Evolutionary conservation across 1,140 invertebrate genomes (phyloP).

Genomic region (Trachelipus rathkii): DNA sequence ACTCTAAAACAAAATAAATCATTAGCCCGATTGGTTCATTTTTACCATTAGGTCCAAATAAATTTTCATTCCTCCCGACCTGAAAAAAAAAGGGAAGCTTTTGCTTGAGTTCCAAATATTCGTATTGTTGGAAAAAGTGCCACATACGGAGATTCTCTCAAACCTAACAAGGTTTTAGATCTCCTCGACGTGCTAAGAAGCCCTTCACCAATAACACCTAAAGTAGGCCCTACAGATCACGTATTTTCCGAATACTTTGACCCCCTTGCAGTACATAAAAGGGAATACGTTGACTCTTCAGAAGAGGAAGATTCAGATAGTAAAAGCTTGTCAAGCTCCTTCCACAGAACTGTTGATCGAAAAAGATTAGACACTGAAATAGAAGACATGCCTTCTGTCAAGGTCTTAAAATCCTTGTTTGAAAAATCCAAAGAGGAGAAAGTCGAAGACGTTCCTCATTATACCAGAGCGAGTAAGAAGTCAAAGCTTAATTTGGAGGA

Average conservation of each 20-base stretch:
- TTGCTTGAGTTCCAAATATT: background rate
- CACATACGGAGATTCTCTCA: background rate
- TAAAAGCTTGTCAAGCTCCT: too few relatives aligned
- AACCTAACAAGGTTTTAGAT: background rate
- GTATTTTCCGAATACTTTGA: background rate
- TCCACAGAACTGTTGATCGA: too few relatives aligned
- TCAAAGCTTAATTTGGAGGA: too few relatives aligned
- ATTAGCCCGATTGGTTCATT: too few relatives aligned
- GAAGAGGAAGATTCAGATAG: too few relatives aligned
- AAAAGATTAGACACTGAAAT: too few relatives aligned
- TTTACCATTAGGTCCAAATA: background rate
- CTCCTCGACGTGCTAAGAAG: background rate
- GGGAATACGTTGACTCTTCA: background rate
- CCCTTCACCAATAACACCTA: background rate
- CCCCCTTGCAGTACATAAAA: background rate
- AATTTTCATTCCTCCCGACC: background rate
- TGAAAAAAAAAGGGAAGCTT: background rate
- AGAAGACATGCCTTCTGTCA: background rate
- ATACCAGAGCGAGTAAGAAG: too few relatives aligned
- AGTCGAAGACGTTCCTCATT: too few relatives aligned
- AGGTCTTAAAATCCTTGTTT: background rate
- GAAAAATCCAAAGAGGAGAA: background rate
- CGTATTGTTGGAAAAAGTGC: background rate
- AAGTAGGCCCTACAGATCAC: background rate
- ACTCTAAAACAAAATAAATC: too few relatives aligned